These are phyloP conservation scores for Oreocharis arfaki DNA, from an alignment of 2,113 vertebrate species.

Conservation along the genomic window DNA sequence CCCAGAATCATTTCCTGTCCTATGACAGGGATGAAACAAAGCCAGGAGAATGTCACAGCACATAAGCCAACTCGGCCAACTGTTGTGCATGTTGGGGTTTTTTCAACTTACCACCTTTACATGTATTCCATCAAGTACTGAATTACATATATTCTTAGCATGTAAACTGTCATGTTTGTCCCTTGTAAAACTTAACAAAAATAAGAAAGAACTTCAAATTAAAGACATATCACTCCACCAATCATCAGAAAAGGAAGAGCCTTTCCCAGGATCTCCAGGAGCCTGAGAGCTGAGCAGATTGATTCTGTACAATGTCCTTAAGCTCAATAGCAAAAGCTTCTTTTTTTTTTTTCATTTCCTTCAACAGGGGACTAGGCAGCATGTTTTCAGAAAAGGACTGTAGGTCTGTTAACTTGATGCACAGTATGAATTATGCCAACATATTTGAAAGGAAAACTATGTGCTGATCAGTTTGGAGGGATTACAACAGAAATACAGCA, in stretches of 20 bases:
- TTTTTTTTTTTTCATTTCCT: not conserved
- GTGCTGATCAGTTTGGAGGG: not conserved
- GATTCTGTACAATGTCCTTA: not conserved
- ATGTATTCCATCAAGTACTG: not conserved
- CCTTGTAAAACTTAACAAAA: not conserved
- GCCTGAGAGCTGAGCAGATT: not conserved
- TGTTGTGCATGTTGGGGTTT: accelerated
- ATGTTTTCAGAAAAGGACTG: not conserved
- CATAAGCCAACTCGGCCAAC: not conserved
- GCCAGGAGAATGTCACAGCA: not conserved
- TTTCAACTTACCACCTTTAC: not conserved
- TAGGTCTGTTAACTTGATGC: not conserved
- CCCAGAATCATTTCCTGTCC: not conserved
- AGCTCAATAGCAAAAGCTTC: not conserved
- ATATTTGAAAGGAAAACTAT: not conserved
- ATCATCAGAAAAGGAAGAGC: not conserved
- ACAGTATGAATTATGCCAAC: not conserved
- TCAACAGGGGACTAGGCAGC: not conserved
- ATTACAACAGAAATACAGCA: not conserved
- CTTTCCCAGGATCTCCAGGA: not conserved
- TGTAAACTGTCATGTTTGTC: no score
- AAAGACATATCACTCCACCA: not conserved
- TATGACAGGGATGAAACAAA: not conserved
- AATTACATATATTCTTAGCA: not conserved
- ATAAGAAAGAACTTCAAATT: not conserved